Percentiles rank a stretch among this genome's conserved stretches.
These are phyloP conservation scores for Tauraco hartlaubi DNA, from an alignment of 2,797 vertebrate genomes.

Conservation along the genomic window DNA sequence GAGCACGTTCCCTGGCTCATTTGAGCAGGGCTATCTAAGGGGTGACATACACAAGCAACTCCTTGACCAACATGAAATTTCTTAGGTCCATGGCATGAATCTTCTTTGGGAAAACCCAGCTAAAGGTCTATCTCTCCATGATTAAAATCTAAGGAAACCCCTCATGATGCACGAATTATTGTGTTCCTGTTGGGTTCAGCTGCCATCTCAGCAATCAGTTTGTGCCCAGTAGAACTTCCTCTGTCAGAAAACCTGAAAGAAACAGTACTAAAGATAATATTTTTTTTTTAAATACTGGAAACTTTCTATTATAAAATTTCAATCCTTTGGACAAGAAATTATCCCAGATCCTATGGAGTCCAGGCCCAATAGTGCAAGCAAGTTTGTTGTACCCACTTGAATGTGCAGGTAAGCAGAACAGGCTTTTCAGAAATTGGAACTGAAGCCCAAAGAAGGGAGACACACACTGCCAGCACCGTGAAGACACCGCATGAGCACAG, in stretches of 20 bases:
- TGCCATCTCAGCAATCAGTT: not conserved
- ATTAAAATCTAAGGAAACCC: not conserved
- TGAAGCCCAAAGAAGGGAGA: not conserved
- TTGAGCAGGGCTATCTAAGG: not conserved
- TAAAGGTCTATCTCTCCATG: not conserved
- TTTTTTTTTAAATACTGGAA: not conserved
- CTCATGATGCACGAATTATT: not conserved
- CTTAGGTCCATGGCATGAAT: not conserved
- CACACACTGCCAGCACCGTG: not conserved
- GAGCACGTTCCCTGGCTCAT: not conserved
- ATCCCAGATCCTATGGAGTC: not conserved
- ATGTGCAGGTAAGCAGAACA: not conserved
- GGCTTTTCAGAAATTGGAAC: not conserved
- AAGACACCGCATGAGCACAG: not conserved
- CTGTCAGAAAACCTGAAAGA: not conserved
- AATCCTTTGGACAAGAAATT: not conserved
- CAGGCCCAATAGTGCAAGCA: not conserved
- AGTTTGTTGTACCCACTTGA: not conserved
- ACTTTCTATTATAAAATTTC: not conserved
- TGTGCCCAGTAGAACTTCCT: not conserved
- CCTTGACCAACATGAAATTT: not conserved
- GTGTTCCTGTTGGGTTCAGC: not conserved
- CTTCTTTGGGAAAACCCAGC: constrained; percentile 1
- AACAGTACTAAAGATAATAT: not conserved
- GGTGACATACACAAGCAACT: not conserved